A percentile compares a stretch with the other conserved stretches of the same genome.
Conservation (phyloP, 2,797 vertebrate species). For the Hydrocynus forskahlii region DNA sequence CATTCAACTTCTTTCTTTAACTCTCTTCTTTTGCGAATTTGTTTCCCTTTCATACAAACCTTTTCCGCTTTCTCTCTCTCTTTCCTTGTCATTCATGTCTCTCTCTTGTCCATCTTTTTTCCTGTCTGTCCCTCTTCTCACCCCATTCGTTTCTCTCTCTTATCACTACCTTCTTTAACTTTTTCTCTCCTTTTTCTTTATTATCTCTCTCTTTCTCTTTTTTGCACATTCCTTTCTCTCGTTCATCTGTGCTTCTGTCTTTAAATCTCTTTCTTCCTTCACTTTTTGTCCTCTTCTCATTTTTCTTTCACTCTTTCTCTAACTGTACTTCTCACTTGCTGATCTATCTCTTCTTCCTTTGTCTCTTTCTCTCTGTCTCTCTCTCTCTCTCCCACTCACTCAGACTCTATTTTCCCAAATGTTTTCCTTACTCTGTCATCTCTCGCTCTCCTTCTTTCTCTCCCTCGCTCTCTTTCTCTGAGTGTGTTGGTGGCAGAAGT, state of each 20-base stretch:
- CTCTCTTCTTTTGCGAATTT: no score
- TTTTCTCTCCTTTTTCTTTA: neutral
- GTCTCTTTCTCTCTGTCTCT: slow-evolving; percentile 4
- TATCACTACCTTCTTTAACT: neutral
- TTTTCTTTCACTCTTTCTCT: neutral
- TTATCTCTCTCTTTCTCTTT: neutral
- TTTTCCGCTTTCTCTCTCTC: no score
- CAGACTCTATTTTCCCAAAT: slow-evolving; percentile 27
- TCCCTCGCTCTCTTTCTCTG: slow-evolving; percentile 42
- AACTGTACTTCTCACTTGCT: rapidly evolving
- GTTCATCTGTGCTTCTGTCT: neutral
- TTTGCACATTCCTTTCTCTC: neutral
- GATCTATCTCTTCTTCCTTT: neutral
- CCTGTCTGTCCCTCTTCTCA: no score
- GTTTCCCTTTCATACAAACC: no score
- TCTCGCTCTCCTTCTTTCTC: slow-evolving; percentile 19
- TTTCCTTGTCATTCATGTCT: no score
- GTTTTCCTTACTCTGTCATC: neutral
- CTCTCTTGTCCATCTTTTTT: no score
- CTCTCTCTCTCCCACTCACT: slow-evolving; percentile 28
- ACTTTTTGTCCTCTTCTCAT: neutral
- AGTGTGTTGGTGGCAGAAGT: slow-evolving; percentile 63
- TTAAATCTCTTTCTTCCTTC: neutral
- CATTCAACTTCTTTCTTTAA: no score
- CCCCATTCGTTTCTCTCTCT: neutral